Base-by-base conservation (phyloP, 2,888 invertebrate genomes). In the Thecophora atra region DNA sequence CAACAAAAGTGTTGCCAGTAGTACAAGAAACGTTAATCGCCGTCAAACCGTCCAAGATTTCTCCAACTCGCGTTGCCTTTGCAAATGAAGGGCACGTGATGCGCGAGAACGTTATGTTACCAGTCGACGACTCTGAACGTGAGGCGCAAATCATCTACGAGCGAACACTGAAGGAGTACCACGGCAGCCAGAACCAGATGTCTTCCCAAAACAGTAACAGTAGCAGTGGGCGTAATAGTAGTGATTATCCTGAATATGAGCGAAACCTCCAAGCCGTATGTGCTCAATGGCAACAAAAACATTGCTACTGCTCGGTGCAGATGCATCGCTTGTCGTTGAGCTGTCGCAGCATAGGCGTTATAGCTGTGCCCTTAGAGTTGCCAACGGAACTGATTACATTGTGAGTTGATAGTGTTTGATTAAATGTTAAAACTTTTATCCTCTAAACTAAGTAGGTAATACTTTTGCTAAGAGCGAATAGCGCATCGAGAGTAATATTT, bases 111-210 rank as follows among this genome's bases (percentile, higher is more conserved):
- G 83, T 87, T 11, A 82, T 87, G 80, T 78, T 86, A 68, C 83
- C 87, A 47, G 84, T 84, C 28, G 78, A 78, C 30, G 85, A 87
- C 79, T 80, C 86, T 3, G 87, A 87, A 77, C 81, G 82, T 8
- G 87, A 87, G 76, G 87, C 87, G 0, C 84, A 84, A 76, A 79
- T 83, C 67, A 77, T 87, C 1, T 87, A 87, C 76, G 85, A 86
- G 75, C 84, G 86, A 75, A 81, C 86, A 5, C 75, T 87, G 44
- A 79, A 81, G 73, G 86, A 86, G 72, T 85, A 84, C 75, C 85
- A 84, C 74, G 51, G 37, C 42, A 30, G 63, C 51, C 30, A 56
- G n/a, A 30, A 58, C 51, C 30, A 56, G n/a, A 28, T 47, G 13
- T 15, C 72, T 15, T 1, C 56, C 73, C 7, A 69, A 73, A 44